Conservation (phyloP, 2,797 vertebrate genomes). For the Myripristis murdjan region DNA sequence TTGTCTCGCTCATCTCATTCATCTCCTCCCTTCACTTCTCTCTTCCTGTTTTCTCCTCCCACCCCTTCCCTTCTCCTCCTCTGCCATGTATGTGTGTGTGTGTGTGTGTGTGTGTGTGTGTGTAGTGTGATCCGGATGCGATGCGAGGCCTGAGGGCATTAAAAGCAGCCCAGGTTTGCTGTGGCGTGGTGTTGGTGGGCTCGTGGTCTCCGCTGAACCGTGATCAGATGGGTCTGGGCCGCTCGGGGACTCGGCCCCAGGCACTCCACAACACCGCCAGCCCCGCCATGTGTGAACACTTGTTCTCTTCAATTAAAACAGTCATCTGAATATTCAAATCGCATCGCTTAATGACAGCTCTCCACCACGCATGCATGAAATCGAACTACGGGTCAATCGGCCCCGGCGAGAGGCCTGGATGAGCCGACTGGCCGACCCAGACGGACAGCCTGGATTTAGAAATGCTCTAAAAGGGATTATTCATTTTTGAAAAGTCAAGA, state of each 20-base stretch:
- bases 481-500: background rate
- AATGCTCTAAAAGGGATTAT: constrained; percentile 16
- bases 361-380: constrained; percentile 64
- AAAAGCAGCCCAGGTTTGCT: constrained; percentile 74
- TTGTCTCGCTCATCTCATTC: constrained; percentile 56
- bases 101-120: too few relatives aligned
- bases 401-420: constrained; percentile 21
- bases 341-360: constrained; percentile 75
- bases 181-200: constrained; percentile 75
- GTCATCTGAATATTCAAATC: constrained; percentile 84
- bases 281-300: constrained; percentile 82
- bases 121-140: constrained; percentile 41
- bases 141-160: constrained; percentile 74
- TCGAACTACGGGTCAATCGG: constrained; percentile 65
- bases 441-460: too few relatives aligned
- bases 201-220: constrained; percentile 73
- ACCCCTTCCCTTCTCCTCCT: constrained; percentile 9
- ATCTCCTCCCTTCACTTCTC: constrained; percentile 35
- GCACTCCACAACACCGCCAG: constrained; percentile 77
- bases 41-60: constrained; percentile 8
- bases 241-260: constrained; percentile 76
- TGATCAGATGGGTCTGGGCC: constrained; percentile 81
- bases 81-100: constrained; percentile 41
- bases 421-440: constrained; percentile 46
- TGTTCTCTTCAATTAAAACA: constrained; percentile 85